Conservation (phyloP, 2,797 vertebrate species). For the Anabacerthia variegaticeps region DNA sequence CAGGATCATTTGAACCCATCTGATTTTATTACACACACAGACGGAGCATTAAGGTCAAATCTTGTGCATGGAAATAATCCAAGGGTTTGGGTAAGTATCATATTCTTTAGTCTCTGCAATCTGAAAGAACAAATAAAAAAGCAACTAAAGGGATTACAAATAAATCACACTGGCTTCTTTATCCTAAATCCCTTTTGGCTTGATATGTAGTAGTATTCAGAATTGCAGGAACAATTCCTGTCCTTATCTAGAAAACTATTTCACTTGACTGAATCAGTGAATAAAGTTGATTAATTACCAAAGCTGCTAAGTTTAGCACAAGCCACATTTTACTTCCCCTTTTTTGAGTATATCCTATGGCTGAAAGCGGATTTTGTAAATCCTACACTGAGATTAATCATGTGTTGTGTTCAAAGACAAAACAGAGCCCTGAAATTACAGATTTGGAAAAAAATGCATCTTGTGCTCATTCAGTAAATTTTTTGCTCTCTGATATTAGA, state of each 20-base stretch:
- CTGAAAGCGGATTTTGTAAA: conserved; percentile 55
- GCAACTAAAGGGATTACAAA: conserved; percentile 51
- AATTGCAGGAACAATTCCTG: not conserved
- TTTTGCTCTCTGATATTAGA: not conserved
- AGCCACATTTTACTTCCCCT: not conserved
- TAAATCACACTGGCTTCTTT: conserved; percentile 36
- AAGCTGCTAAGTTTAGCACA: conserved; percentile 24
- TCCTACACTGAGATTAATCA: conserved; percentile 48
- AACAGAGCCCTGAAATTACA: conserved; percentile 30
- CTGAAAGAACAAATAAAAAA: conserved; percentile 48
- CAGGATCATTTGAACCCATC: not conserved
- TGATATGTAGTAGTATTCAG: not conserved
- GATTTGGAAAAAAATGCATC: not conserved
- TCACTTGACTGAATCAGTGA: not conserved
- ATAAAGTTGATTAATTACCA: conserved; percentile 30
- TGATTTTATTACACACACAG: conserved; percentile 26
- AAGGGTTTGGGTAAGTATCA: conserved; percentile 25
- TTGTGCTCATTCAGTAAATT: not conserved
- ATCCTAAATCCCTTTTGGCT: not conserved
- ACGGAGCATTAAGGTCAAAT: conserved; percentile 43
- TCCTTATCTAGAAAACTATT: not conserved
- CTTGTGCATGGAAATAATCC: conserved; percentile 41
- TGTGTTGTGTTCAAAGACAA: conserved; percentile 27
- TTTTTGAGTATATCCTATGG: not conserved
- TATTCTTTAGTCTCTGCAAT: conserved; percentile 39